These are phyloP conservation scores for Phoebastria nigripes DNA, from an alignment of 2,797 vertebrate species.

Conservation along the genomic window DNA sequence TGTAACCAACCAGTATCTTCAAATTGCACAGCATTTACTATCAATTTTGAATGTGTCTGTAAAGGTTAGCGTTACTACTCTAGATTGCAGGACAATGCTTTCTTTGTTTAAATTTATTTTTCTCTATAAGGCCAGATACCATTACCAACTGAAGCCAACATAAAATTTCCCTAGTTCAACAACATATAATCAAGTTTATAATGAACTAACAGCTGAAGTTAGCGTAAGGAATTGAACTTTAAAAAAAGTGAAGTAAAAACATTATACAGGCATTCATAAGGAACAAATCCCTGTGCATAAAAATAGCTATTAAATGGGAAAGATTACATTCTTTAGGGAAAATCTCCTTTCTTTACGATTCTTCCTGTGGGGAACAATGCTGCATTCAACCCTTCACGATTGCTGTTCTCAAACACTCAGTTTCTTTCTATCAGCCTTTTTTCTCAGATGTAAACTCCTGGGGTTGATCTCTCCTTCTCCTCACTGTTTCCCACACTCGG, in stretches of 20 bases:
- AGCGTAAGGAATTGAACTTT: background rate
- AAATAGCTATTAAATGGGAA: background rate
- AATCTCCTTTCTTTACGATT: slow-evolving; percentile 24
- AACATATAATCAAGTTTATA: background rate
- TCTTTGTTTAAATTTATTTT: background rate
- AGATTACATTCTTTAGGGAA: slow-evolving; percentile 6
- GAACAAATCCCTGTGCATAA: background rate
- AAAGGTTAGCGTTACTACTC: background rate
- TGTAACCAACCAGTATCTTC: background rate
- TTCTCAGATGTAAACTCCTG: slow-evolving; percentile 31
- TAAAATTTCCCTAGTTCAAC: background rate
- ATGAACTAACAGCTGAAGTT: background rate
- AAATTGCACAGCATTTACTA: background rate
- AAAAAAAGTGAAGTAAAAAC: background rate
- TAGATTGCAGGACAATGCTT: background rate
- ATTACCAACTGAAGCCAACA: background rate
- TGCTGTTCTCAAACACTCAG: slow-evolving; percentile 39
- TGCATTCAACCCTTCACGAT: background rate
- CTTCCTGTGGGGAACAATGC: slow-evolving; percentile 11
- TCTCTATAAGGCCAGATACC: background rate
- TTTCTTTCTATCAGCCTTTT: slow-evolving; percentile 19
- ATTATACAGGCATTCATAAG: background rate
- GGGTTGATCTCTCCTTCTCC: slow-evolving; percentile 11
- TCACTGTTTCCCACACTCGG: slow-evolving; percentile 16
- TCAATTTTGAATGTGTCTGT: background rate